Percentiles rank a stretch among this genome's conserved stretches.
Evolutionary conservation across 2,888 invertebrate genomes (phyloP).

Genomic region (Tetrapedia diversipes): DNA sequence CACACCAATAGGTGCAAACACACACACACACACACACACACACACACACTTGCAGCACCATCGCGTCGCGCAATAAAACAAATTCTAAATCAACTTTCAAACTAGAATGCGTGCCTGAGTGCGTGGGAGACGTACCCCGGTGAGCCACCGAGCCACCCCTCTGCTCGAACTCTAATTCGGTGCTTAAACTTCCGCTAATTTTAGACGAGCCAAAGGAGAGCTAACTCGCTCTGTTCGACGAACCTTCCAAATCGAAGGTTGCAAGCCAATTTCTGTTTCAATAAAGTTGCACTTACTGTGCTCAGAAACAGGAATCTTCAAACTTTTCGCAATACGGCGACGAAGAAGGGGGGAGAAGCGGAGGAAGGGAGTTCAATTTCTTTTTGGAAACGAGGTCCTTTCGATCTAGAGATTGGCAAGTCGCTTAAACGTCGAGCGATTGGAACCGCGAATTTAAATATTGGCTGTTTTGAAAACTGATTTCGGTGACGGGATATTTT

Average conservation of each 20-base stretch:
- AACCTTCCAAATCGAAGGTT: background rate
- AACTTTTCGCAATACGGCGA: too few species aligned
- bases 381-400: background rate
- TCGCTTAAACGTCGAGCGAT: background rate
- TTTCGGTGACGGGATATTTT: background rate
- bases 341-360: too few species aligned
- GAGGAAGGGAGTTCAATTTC: background rate
- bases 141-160: constrained; percentile 17
- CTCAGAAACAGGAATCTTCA: background rate
- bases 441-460: background rate
- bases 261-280: background rate
- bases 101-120: constrained; percentile 70
- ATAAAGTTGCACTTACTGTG: background rate
- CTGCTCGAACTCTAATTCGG: background rate
- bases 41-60: constrained; percentile 48
- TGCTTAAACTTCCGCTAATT: background rate
- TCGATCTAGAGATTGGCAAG: background rate
- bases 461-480: background rate
- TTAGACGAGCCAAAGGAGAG: background rate
- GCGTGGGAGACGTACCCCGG: constrained; percentile 49
- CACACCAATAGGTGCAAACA: too few species aligned
- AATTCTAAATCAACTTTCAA: constrained; percentile 74
- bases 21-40: constrained; percentile 7
- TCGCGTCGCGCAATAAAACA: constrained; percentile 73
- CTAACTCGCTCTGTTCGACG: background rate